A percentile compares a stretch with the other conserved stretches of the same genome.
phyloP scores from a whole-genome alignment of 1,140 invertebrate genomes.

The Drosophila fuyamai region DNA sequence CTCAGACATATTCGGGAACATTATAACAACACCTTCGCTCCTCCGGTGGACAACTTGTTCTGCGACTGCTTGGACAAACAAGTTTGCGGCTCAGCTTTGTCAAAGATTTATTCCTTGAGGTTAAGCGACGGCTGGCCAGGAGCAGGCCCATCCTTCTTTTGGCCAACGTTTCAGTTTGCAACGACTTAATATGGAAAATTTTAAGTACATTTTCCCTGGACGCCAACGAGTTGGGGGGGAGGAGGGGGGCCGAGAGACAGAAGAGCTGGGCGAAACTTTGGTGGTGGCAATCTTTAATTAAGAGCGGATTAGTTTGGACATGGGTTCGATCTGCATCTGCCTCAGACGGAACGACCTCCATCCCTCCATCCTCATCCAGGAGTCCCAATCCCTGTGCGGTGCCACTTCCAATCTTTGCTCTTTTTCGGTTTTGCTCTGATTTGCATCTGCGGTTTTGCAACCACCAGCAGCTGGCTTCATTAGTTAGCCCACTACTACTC shows the following conservation, averaged over 20 bases:
- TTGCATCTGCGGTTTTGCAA: conserved; percentile 80
- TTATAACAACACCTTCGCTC: conserved; percentile 73
- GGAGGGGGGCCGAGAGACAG: neutral
- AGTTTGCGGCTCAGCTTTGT: conserved; percentile 80
- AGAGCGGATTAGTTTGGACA: conserved; percentile 84
- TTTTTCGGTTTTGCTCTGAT: conserved; percentile 77
- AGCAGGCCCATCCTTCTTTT: neutral
- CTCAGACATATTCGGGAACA: conserved; percentile 68
- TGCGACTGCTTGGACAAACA: conserved; percentile 70
- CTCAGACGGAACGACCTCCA: conserved; percentile 43
- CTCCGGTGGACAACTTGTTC: conserved; percentile 2
- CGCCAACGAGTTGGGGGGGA: too few species aligned
- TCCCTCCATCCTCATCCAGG: too few species aligned
- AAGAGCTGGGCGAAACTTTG: conserved; percentile 14
- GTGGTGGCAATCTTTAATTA: conserved; percentile 82
- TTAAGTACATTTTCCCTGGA: conserved; percentile 58
- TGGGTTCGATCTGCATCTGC: conserved; percentile 73
- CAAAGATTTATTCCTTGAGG: conserved; percentile 84
- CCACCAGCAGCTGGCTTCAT: conserved; percentile 78
- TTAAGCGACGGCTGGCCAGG: conserved; percentile 65
- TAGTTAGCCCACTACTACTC: conserved; percentile 45
- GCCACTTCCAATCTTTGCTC: conserved; percentile 68
- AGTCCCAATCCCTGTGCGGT: neutral
- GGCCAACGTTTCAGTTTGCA: conserved; percentile 11
- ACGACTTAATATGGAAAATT: conserved; percentile 75